phyloP scores from a whole-genome alignment of 1,140 invertebrate genomes.

The Hermetia illucens region DNA sequence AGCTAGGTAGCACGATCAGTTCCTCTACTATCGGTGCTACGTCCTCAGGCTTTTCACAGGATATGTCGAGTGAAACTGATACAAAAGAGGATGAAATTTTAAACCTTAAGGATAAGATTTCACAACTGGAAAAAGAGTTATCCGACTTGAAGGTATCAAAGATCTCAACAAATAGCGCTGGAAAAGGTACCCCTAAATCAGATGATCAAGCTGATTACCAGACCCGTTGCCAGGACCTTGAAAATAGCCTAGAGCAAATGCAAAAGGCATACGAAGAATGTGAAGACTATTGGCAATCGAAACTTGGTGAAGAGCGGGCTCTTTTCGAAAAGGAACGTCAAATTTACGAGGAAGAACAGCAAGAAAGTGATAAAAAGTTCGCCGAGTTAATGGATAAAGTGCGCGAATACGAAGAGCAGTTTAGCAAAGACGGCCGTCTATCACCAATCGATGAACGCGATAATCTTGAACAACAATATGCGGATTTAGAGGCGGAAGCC shows the following conservation, averaged over 20 bases:
- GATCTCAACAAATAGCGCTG: slow-evolving; percentile 3
- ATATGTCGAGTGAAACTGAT: slow-evolving; percentile 2
- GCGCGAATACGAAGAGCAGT: slow-evolving; percentile 65
- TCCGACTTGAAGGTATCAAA: background rate
- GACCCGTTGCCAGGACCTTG: slow-evolving; percentile 46
- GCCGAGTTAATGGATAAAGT: slow-evolving; percentile 57
- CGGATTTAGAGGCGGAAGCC: slow-evolving; percentile 55
- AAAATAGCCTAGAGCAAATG: slow-evolving; percentile 55
- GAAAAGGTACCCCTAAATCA: slow-evolving; percentile 11
- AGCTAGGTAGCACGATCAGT: slow-evolving; percentile 15
- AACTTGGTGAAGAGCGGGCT: slow-evolving; percentile 62
- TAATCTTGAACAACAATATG: slow-evolving; percentile 57
- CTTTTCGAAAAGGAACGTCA: slow-evolving; percentile 58
- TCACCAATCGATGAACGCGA: slow-evolving; percentile 63
- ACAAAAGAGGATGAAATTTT: slow-evolving; percentile 6
- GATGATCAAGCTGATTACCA: slow-evolving; percentile 13
- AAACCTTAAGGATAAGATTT: slow-evolving; percentile 15
- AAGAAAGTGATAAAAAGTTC: slow-evolving; percentile 61
- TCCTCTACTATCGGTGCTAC: background rate
- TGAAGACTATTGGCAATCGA: slow-evolving; percentile 70
- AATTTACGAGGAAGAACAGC: slow-evolving; percentile 59
- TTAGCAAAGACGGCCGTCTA: slow-evolving; percentile 42
- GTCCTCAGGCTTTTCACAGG: slow-evolving; percentile 5
- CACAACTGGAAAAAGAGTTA: slow-evolving; percentile 15
- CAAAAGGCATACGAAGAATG: slow-evolving; percentile 63